A percentile compares a stretch with the other conserved stretches of the same genome.
These are phyloP conservation scores for Desmodus rotundus DNA, from an alignment of 2,113 vertebrate genomes.

Conservation along the genomic window DNA sequence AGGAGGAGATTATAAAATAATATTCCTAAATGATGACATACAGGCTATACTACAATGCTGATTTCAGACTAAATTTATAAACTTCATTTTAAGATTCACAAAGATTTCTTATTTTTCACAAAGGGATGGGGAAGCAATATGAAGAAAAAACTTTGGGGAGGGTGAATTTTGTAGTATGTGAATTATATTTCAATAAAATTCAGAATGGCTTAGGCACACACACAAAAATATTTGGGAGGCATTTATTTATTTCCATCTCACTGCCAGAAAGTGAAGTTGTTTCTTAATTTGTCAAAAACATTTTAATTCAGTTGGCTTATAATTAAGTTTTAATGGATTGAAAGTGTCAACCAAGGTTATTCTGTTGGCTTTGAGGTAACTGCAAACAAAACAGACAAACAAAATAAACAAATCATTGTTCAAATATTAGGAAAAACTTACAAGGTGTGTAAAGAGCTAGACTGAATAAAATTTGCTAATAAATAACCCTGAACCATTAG, in stretches of 20 bases:
- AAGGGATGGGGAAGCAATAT: not conserved
- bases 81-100: not conserved
- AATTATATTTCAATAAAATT: not conserved
- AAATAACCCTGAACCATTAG: not conserved
- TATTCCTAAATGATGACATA: not conserved
- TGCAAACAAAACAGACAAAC: not conserved
- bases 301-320: not conserved
- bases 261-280: not conserved
- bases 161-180: not conserved
- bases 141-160: not conserved
- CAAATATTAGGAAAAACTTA: not conserved
- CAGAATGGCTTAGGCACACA: not conserved
- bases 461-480: not conserved
- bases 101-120: not conserved
- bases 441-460: not conserved
- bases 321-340: not conserved
- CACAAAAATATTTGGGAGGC: not conserved
- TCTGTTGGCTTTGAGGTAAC: not conserved
- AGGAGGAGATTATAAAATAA: not conserved
- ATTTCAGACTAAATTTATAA: not conserved
- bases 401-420: not conserved
- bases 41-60: not conserved
- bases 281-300: constrained; percentile 14
- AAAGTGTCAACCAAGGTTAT: not conserved
- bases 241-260: not conserved